A percentile compares a stretch with the other conserved stretches of the same genome.
phyloP scores from a whole-genome alignment of 2,113 vertebrate genomes.

The Apeltes quadracus region DNA sequence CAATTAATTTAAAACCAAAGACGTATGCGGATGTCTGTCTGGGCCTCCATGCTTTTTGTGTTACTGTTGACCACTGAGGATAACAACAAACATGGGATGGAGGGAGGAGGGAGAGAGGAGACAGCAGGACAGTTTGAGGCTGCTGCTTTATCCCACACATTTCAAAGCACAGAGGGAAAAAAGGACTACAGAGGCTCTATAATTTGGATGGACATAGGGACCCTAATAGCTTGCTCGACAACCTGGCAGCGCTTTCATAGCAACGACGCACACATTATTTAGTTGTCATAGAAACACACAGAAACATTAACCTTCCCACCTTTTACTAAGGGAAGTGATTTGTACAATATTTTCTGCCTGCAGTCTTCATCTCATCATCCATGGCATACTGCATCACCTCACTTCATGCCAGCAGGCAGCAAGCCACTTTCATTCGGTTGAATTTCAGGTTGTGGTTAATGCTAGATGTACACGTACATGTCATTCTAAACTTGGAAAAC shows the following conservation, averaged over 20 bases:
- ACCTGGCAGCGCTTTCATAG: conserved; percentile 44
- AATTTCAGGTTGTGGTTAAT: not conserved
- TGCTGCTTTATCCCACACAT: not conserved
- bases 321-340: conserved; percentile 25
- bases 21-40: not conserved
- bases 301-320: conserved; percentile 25
- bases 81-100: not conserved
- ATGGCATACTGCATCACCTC: not conserved
- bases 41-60: no score
- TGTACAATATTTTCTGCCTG: conserved; percentile 21
- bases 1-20: no score
- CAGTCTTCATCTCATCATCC: not conserved
- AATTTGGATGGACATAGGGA: not conserved
- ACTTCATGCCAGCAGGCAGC: not conserved
- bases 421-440: not conserved
- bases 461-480: no score
- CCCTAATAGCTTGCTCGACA: conserved; percentile 20
- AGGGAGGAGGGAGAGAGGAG: not conserved
- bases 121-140: not conserved
- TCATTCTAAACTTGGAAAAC: not conserved
- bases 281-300: conserved; percentile 69
- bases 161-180: conserved; percentile 9
- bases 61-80: not conserved
- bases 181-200: not conserved
- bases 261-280: conserved; percentile 45